Percentiles rank a stretch among this genome's conserved stretches.
These are phyloP conservation scores for Globicephala melas DNA, from an alignment of 2,113 vertebrate species.

Conservation along the genomic window DNA sequence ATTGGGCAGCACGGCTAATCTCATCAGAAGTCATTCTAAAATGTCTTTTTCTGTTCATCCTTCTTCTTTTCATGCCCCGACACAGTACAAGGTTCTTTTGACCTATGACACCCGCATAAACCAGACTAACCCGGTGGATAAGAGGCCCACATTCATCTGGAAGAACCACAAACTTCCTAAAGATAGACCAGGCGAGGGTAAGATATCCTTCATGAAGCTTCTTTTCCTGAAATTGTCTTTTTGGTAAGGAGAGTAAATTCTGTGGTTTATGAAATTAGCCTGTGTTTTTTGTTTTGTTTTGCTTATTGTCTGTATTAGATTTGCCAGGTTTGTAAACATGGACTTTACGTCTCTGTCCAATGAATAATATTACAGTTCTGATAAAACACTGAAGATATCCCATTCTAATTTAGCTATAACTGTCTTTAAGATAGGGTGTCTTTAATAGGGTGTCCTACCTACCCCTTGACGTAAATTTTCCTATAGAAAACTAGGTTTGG, in stretches of 20 bases:
- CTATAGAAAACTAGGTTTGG: not conserved
- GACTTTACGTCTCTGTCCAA: not conserved
- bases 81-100: slow-evolving; percentile 86
- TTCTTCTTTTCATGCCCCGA: not conserved
- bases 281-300: not conserved
- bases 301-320: not conserved
- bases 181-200: slow-evolving; percentile 81
- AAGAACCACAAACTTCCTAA: slow-evolving; percentile 82
- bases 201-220: slow-evolving; percentile 51
- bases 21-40: not conserved
- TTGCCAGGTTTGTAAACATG: not conserved
- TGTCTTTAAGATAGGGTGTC: not conserved
- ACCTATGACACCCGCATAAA: slow-evolving; percentile 86
- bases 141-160: slow-evolving; percentile 85
- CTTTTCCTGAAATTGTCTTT: not conserved
- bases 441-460: not conserved
- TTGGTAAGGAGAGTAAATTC: not conserved
- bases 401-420: not conserved
- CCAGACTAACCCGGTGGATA: rapidly evolving
- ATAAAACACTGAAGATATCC: not conserved
- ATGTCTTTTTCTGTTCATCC: not conserved
- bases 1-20: not conserved
- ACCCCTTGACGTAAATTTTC: not conserved
- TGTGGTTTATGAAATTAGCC: not conserved
- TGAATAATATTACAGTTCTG: not conserved